A percentile compares a stretch with the other conserved stretches of the same genome.
Evolutionary conservation across 2,113 vertebrate species (phyloP).

Genomic region (Prochilodus magdalenae): DNA sequence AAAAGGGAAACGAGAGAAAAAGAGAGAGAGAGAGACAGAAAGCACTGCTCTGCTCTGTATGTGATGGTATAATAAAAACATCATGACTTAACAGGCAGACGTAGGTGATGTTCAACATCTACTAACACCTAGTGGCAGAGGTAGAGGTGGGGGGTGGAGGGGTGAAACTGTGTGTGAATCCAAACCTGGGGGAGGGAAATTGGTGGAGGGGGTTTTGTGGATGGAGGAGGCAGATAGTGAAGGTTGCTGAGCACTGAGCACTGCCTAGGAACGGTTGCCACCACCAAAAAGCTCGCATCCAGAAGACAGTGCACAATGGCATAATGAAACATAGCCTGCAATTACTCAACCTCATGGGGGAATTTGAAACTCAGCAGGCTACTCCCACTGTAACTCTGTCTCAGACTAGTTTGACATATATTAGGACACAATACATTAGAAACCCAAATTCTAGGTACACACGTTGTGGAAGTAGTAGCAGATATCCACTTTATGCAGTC

Average conservation of each 20-base stretch:
- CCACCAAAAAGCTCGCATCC: conserved; percentile 26
- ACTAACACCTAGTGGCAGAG: conserved; percentile 29
- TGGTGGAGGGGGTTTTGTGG: conserved; percentile 15
- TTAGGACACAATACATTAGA: not conserved
- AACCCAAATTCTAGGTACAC: not conserved
- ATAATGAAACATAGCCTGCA: conserved; percentile 59
- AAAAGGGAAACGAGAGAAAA: not conserved
- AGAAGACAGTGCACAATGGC: conserved; percentile 55
- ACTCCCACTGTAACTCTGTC: conserved; percentile 47
- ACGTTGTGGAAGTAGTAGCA: not conserved
- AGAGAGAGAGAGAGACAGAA: conserved; percentile 1
- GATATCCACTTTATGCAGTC: too few relatives aligned
- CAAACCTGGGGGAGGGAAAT: conserved; percentile 48
- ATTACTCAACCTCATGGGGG: conserved; percentile 54
- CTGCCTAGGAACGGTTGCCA: conserved; percentile 24
- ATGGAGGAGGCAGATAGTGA: conserved; percentile 9
- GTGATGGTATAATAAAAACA: conserved; percentile 50
- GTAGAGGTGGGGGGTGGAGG: conserved; percentile 26
- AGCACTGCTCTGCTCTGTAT: not conserved
- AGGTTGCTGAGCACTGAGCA: conserved; percentile 34
- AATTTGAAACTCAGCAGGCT: conserved; percentile 58
- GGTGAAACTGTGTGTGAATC: conserved; percentile 31
- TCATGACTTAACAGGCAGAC: conserved; percentile 32
- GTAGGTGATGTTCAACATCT: conserved; percentile 50
- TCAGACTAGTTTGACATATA: not conserved